Evolutionary conservation across 1,140 invertebrate genomes (phyloP).

Genomic region (Drosophila ambigua): DNA sequence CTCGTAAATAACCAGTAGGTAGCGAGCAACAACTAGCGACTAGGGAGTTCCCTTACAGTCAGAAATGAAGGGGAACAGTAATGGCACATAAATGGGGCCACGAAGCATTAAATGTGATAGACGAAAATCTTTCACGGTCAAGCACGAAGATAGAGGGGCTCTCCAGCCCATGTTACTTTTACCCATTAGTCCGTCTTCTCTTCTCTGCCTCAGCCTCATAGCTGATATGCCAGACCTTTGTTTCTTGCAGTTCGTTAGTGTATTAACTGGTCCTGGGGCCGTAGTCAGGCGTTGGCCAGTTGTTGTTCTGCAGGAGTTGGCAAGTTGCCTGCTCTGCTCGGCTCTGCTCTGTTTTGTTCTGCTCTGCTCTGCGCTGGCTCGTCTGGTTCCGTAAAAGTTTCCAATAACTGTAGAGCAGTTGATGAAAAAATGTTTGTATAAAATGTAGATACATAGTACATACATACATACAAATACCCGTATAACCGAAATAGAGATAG

Average conservation of each 20-base stretch:
- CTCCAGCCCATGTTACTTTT: too few species aligned
- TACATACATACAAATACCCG: neutral
- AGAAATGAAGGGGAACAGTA: too few species aligned
- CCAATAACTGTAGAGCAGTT: slow-evolving; percentile 73
- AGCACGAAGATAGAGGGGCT: too few species aligned
- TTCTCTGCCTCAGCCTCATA: neutral
- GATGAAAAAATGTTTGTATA: slow-evolving; percentile 55
- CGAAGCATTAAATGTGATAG: too few species aligned
- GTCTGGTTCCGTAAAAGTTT: slow-evolving; percentile 53
- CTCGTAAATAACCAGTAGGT: neutral
- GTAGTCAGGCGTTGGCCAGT: slow-evolving; percentile 38
- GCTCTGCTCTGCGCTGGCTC: neutral
- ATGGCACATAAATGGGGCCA: too few species aligned
- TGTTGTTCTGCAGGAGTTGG: slow-evolving; percentile 22
- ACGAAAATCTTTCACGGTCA: too few species aligned
- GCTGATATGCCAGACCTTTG: neutral
- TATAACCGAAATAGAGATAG: neutral
- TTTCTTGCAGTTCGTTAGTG: slow-evolving; percentile 26
- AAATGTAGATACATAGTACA: slow-evolving; percentile 17
- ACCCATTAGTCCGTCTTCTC: neutral
- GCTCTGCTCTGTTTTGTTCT: neutral
- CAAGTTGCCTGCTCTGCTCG: slow-evolving; percentile 39
- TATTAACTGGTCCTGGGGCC: slow-evolving; percentile 41
- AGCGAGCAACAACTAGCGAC: neutral
- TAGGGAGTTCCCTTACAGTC: neutral